Conservation (phyloP, 2,113 vertebrate species). For the Ovis aries region ARS-UI_Ramb_v3.0 NC_056071.1:7278001-7278500, state of each 20-base stretch:
- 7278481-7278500: background rate
- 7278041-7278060: background rate
- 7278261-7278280: background rate
- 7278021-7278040: accelerated
- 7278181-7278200: background rate
- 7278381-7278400: background rate
- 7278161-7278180: background rate
- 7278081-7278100: background rate
- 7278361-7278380: background rate
- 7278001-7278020: background rate
- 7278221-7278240: background rate
- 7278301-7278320: background rate
- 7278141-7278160: background rate
- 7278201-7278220: background rate
- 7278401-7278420: background rate
- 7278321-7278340: background rate
- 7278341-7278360: background rate
- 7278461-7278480: background rate
- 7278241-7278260: background rate
- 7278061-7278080: background rate
- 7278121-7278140: background rate
- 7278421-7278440: background rate
- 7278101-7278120: background rate
- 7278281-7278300: background rate
- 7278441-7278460: background rate